Percentiles rank a stretch among this genome's conserved stretches.
These are phyloP conservation scores for Fulmarus glacialis DNA, from an alignment of 2,113 vertebrate species.

Conservation along the genomic window DNA sequence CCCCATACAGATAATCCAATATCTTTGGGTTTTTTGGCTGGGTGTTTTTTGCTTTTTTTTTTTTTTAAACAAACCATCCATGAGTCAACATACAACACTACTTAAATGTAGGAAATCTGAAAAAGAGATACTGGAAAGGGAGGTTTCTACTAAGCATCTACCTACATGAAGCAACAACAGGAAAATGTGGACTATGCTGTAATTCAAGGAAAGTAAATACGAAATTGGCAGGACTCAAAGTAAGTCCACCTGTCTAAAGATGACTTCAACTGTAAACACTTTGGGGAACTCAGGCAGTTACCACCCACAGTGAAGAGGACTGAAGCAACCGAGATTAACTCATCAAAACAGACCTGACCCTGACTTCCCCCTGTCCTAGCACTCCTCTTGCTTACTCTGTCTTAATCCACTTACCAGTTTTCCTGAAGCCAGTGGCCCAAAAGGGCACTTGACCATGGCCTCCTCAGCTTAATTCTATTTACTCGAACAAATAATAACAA, in stretches of 20 bases:
- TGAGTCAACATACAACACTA: not conserved
- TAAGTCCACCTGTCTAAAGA: slow-evolving; percentile 46
- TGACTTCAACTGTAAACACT: slow-evolving; percentile 21
- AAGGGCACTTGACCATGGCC: not conserved
- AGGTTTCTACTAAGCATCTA: not conserved
- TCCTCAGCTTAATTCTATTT: not conserved
- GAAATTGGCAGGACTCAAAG: slow-evolving; percentile 17
- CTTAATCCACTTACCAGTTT: not conserved
- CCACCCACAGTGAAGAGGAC: slow-evolving; percentile 37
- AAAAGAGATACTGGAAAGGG: not conserved
- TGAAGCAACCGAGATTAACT: not conserved
- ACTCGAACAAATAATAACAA: not conserved
- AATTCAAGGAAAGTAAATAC: slow-evolving; percentile 20
- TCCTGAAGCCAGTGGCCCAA: not conserved
- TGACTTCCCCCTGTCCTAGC: not conserved
- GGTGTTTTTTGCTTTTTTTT: not conserved
- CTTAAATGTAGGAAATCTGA: not conserved
- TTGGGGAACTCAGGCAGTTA: not conserved
- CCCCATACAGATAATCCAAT: not conserved
- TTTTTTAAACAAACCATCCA: not conserved
- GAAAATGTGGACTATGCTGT: not conserved
- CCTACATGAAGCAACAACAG: not conserved
- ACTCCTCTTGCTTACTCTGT: not conserved
- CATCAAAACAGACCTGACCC: slow-evolving; percentile 27
- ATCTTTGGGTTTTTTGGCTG: not conserved